Evolutionary conservation across 1,140 invertebrate species (phyloP), one percentile per base, ranked within the genome.

Genomic region (Drosophila bipectinata): DNA sequence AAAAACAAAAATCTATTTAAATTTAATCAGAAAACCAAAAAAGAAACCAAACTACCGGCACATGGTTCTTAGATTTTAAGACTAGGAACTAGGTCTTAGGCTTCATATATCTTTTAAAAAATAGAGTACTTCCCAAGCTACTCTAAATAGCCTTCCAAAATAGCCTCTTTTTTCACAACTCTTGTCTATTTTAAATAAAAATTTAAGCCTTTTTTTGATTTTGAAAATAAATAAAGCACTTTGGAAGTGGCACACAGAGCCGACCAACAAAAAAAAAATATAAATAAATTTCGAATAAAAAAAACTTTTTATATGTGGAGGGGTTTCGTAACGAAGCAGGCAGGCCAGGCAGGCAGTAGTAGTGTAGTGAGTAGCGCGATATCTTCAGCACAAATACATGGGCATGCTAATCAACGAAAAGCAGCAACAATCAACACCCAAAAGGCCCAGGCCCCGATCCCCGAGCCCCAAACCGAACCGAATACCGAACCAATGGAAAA

Each of bases 381-480:
- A 79, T 78, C 66, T 84, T 83, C 54, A 76, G 79, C 76, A 63
- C 62, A 66, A 57, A 66, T 74, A 80, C 73, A 79, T 75, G 57
- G 58, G 64, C 75, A 87, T 85, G 79, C 74, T 85, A 85, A 85
- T 85, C 82, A 81, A 77, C 79, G 32, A 59, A 44, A 73, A 57
- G 32, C 53, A 64, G 61, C 61, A 66, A 75, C 57, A 71, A 78
- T 64, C 61, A 81, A 68, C 73, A 77, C 74, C 79, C 79, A 83
- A 83, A 77, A 72, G 57, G 52, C 68, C 64, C 68, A 30, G 21
- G 21, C 21, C 21, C 21, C 21, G 21, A 21, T 2, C 21, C 21
- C 21, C 21, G 3, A 21, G 21, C 21, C 21, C 21, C 21, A 3
- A 21, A 21, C 21, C 21, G 21, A 21, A 21, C 21, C 21, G 2